phyloP scores from a whole-genome alignment of 2,797 vertebrate genomes.

The Phrynocephalus vlangalii region DNA sequence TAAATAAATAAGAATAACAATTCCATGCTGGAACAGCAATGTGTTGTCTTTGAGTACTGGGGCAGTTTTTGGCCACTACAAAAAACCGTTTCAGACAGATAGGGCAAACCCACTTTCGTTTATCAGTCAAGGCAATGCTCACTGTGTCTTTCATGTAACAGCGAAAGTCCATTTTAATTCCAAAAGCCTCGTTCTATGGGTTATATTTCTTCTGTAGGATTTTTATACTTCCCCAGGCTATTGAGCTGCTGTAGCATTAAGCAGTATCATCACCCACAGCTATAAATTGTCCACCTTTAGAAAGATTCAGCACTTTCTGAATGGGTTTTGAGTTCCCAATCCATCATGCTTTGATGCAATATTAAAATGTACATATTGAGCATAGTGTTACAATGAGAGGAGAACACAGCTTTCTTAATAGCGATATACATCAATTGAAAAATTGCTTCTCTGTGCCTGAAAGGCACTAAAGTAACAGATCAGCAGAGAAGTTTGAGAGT shows the following conservation, averaged over 20 bases:
- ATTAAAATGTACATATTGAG: constrained; percentile 41
- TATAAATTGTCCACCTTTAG: constrained; percentile 55
- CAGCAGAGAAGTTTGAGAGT: neutral
- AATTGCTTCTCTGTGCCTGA: neutral
- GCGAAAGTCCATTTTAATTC: constrained; percentile 32
- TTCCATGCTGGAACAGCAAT: neutral
- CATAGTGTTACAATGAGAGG: constrained; percentile 24
- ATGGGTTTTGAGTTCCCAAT: constrained; percentile 49
- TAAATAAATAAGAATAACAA: neutral
- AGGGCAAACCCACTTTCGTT: constrained; percentile 11
- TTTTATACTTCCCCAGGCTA: constrained; percentile 54
- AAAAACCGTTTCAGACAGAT: constrained; percentile 19
- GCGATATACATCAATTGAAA: neutral
- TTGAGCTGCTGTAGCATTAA: constrained; percentile 54
- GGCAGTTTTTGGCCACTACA: neutral
- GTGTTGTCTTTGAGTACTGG: neutral
- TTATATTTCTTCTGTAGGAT: constrained; percentile 41
- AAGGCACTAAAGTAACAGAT: neutral
- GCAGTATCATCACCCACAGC: constrained; percentile 43
- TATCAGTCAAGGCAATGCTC: neutral
- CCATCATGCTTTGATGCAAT: constrained; percentile 31
- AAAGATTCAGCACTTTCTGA: constrained; percentile 45
- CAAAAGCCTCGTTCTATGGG: neutral
- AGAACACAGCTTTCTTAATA: constrained; percentile 26
- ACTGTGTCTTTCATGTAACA: constrained; percentile 31